These are phyloP conservation scores for Pachliopta kotzebuea DNA, from an alignment of 2,888 invertebrate genomes.

Conservation along the genomic window DNA sequence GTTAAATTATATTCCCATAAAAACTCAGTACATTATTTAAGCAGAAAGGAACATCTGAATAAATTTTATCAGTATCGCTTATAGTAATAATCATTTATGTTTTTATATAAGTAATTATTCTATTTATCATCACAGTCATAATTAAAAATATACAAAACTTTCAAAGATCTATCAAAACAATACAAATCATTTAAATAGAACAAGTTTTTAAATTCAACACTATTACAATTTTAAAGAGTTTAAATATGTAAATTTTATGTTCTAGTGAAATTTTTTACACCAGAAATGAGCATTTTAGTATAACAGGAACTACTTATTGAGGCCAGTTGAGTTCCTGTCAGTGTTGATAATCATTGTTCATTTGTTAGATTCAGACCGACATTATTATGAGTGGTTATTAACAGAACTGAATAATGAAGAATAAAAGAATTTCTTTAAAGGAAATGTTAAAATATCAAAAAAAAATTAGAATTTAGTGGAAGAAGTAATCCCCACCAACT, in stretches of 20 bases:
- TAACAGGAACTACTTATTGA: conserved; percentile 22
- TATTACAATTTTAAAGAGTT: not conserved
- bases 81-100: no score
- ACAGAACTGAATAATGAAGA: not conserved
- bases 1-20: no score
- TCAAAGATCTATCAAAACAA: not conserved
- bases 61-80: no score
- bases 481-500: no score
- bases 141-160: no score
- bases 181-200: not conserved
- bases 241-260: not conserved
- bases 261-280: conserved; percentile 5
- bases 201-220: not conserved
- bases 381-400: not conserved
- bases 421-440: no score
- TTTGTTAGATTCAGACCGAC: not conserved
- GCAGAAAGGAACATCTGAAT: no score
- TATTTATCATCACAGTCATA: no score
- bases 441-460: no score
- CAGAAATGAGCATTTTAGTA: conserved; percentile 1
- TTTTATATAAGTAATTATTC: no score
- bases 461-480: no score
- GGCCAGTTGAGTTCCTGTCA: conserved; percentile 20
- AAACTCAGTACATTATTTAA: no score
- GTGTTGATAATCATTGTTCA: conserved; percentile 6